These are phyloP conservation scores for Phytoseiulus persimilis DNA, from an alignment of 2,888 invertebrate genomes.

Conservation along the genomic window DNA sequence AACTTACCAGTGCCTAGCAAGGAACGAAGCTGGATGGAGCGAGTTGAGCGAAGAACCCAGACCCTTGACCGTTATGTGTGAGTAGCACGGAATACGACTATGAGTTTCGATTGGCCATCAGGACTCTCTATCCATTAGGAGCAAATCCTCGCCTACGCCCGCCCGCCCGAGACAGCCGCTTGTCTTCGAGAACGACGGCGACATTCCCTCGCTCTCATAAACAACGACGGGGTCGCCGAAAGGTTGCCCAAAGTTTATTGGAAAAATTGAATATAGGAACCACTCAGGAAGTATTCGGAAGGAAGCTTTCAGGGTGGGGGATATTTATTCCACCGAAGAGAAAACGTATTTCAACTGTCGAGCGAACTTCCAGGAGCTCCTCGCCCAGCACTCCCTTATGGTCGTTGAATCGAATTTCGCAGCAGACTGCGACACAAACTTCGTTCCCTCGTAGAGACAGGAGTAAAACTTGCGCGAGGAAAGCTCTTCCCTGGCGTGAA, in stretches of 20 bases:
- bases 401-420: too few species aligned
- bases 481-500: too few species aligned
- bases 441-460: not conserved
- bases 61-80: slow-evolving; percentile 29
- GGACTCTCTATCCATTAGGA: not conserved
- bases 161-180: not conserved
- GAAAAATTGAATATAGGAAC: not conserved
- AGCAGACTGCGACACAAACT: not conserved
- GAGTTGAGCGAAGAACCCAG: slow-evolving; percentile 46
- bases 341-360: not conserved
- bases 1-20: slow-evolving; percentile 84
- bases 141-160: not conserved
- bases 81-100: not conserved
- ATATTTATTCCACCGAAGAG: not conserved
- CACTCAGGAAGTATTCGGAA: not conserved
- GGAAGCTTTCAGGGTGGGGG: not conserved
- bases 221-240: not conserved
- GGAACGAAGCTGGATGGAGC: slow-evolving; percentile 81
- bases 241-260: not conserved
- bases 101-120: not conserved
- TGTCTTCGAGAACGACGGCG: not conserved
- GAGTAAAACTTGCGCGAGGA: too few species aligned
- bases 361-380: not conserved
- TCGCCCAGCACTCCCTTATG: too few species aligned
- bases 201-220: not conserved